These are phyloP conservation scores for Xenus cinereus DNA, from an alignment of 2,113 vertebrate genomes.

Conservation along the genomic window DNA sequence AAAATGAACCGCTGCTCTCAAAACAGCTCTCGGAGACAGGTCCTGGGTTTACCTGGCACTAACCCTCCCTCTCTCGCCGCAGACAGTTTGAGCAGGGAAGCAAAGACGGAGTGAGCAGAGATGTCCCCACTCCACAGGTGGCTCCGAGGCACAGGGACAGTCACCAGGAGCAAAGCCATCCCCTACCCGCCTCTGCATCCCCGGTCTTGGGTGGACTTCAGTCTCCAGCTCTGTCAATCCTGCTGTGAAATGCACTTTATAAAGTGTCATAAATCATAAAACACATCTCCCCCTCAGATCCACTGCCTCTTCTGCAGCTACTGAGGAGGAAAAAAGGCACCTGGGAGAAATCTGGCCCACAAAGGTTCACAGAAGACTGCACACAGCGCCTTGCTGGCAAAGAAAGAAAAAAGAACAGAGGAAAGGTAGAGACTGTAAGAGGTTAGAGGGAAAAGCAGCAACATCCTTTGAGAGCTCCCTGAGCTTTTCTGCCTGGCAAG, in stretches of 20 bases:
- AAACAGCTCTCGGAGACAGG: neutral
- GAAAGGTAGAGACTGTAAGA: slow-evolving; percentile 21
- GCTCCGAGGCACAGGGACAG: neutral
- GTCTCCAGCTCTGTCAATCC: slow-evolving; percentile 21
- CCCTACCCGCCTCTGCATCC: neutral
- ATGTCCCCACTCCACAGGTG: neutral
- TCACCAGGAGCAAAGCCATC: neutral
- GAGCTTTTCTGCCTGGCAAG: slow-evolving; percentile 18
- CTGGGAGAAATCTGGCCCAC: slow-evolving; percentile 53
- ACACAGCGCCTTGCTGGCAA: slow-evolving; percentile 31
- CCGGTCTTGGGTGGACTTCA: neutral
- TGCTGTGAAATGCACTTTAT: slow-evolving; percentile 25
- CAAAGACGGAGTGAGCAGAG: neutral
- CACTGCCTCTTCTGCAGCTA: slow-evolving; percentile 33
- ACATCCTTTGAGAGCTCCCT: slow-evolving; percentile 47
- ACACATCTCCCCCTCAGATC: slow-evolving; percentile 21
- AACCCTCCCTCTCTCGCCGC: neutral
- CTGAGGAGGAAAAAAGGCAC: slow-evolving; percentile 62
- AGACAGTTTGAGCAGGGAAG: neutral
- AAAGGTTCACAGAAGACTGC: slow-evolving; percentile 68
- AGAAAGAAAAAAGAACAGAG: slow-evolving; percentile 55
- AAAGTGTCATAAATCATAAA: slow-evolving; percentile 52
- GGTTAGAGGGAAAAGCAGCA: slow-evolving; percentile 44
- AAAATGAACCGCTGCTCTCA: neutral
- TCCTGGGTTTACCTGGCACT: neutral